These are phyloP conservation scores for Pristionchus maxplancki DNA, from an alignment of 2,888 invertebrate genomes.

Conservation along the genomic window DNA sequence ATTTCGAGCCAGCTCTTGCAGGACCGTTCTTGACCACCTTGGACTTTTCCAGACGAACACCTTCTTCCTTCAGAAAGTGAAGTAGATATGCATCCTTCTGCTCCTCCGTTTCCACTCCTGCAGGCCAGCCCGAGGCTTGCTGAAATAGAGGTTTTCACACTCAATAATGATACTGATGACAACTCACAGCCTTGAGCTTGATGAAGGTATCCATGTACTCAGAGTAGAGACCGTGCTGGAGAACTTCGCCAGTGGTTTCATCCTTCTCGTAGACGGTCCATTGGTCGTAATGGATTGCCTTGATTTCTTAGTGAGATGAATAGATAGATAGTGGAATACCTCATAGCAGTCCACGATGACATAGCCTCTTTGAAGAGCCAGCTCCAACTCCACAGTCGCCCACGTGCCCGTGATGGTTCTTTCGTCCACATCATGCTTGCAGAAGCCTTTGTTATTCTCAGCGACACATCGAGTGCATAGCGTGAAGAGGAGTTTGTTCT, in stretches of 20 bases:
- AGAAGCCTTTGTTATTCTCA: neutral
- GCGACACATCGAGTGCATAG: neutral
- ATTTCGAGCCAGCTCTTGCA: neutral
- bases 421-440: constrained; percentile 28
- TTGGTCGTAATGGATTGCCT: constrained; percentile 47
- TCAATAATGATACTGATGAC: neutral
- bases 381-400: constrained; percentile 38
- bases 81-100: constrained; percentile 33
- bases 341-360: constrained; percentile 17
- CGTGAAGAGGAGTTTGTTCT: neutral
- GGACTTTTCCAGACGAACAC: constrained; percentile 17
- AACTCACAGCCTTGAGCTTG: constrained; percentile 45
- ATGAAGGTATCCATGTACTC: constrained; percentile 52
- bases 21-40: neutral
- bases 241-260: neutral
- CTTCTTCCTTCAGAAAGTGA: neutral
- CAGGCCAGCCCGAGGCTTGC: constrained; percentile 54
- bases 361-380: constrained; percentile 47
- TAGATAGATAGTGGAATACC: too few species aligned
- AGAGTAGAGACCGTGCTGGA: constrained; percentile 46
- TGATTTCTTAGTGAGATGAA: too few species aligned
- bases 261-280: constrained; percentile 1
- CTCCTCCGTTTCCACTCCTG: neutral
- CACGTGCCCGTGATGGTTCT: neutral
- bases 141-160: neutral